Conservation (phyloP, 2,113 vertebrate genomes). For the Dissostichus mawsoni region DNA sequence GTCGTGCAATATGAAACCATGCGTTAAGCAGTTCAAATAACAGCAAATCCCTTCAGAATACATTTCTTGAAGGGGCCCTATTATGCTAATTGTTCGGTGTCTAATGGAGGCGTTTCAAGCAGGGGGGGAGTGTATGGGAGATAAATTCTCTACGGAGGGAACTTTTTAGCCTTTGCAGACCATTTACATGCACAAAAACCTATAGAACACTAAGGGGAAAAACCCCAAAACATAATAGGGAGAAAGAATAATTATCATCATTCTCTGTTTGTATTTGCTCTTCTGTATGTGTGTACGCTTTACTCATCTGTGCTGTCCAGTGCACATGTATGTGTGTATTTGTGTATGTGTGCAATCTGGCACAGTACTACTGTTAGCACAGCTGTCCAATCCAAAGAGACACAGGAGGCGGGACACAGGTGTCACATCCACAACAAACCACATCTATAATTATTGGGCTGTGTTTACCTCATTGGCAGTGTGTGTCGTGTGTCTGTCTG, state of each 20-base stretch:
- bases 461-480: slow-evolving; percentile 66
- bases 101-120: no score
- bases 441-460: slow-evolving; percentile 70
- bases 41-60: no score
- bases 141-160: no score
- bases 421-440: slow-evolving; percentile 69
- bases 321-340: slow-evolving; percentile 29
- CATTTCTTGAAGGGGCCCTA: no score
- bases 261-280: neutral
- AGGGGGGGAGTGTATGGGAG: no score
- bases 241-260: neutral
- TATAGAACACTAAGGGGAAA: no score
- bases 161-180: no score
- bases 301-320: neutral
- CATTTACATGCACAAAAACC: no score
- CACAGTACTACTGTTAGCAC: slow-evolving; percentile 66
- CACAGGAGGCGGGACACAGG: slow-evolving; percentile 73
- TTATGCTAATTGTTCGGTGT: no score
- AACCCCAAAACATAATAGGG: no score
- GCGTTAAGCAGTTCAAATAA: slow-evolving; percentile 29
- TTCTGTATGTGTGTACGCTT: slow-evolving; percentile 5
- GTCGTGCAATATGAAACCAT: slow-evolving; percentile 15
- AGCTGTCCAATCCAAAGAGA: slow-evolving; percentile 79
- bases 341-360: slow-evolving; percentile 41
- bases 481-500: slow-evolving; percentile 23